Conservation (phyloP, 2,888 invertebrate species). For the Chrysolina americana region DNA sequence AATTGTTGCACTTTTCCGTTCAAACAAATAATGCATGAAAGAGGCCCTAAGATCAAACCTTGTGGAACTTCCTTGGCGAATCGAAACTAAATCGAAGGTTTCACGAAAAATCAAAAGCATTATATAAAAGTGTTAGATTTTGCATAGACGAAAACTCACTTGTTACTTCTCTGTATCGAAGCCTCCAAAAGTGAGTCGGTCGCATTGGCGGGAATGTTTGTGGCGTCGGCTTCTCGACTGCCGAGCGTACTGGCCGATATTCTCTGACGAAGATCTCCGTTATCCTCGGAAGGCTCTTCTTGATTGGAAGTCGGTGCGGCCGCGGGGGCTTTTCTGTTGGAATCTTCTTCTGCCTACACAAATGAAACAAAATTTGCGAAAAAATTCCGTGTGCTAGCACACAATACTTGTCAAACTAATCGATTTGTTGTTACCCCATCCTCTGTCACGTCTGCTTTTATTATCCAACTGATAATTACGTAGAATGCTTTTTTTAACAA, state of each 20-base stretch:
- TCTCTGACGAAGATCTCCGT: constrained; percentile 50
- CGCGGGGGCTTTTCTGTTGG: constrained; percentile 56
- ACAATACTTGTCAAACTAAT: too few species aligned
- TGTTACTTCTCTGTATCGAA: constrained; percentile 65
- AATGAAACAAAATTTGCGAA: constrained; percentile 2
- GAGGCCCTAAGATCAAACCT: too few species aligned
- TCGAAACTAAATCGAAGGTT: too few species aligned
- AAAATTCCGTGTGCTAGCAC: too few species aligned
- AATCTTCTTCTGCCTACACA: constrained; percentile 67
- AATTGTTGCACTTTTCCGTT: neutral
- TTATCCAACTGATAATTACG: too few species aligned
- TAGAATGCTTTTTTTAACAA: too few species aligned
- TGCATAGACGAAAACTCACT: constrained; percentile 56
- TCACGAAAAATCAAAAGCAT: too few species aligned
- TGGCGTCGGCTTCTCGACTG: neutral
- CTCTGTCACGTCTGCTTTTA: too few species aligned
- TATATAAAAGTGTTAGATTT: too few species aligned
- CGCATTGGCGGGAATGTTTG: constrained; percentile 21
- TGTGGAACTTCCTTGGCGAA: too few species aligned
- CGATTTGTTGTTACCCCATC: too few species aligned
- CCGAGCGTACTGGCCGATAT: constrained; percentile 27
- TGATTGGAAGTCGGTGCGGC: constrained; percentile 50
- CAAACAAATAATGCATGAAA: too few species aligned
- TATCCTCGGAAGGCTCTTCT: constrained; percentile 51
- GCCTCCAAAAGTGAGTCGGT: constrained; percentile 53